Evolutionary conservation across 2,113 vertebrate genomes (phyloP).

Genomic region (Urocolius indicus): DNA sequence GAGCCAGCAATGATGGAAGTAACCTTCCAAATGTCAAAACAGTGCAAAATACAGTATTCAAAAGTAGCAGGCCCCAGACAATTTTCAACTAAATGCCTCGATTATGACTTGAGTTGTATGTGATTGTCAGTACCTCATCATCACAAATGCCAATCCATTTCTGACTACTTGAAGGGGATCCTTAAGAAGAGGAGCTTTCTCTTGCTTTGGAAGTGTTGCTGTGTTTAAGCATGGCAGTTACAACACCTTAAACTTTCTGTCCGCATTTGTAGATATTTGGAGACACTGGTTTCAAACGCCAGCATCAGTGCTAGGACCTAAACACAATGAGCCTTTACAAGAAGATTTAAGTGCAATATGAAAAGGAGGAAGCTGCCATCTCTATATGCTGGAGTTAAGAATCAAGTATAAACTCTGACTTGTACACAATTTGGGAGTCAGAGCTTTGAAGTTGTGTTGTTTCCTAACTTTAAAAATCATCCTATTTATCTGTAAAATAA

Average conservation of each 20-base stretch:
- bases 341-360: constrained; percentile 59
- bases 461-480: constrained; percentile 48
- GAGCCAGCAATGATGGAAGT: background rate
- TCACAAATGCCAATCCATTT: background rate
- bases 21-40: background rate
- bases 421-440: background rate
- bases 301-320: background rate
- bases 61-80: background rate
- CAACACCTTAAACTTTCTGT: background rate
- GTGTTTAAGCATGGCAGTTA: background rate
- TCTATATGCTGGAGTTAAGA: background rate
- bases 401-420: background rate
- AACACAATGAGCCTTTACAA: constrained; percentile 8
- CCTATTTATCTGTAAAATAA: constrained; percentile 71
- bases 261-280: constrained; percentile 34
- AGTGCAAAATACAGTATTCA: background rate
- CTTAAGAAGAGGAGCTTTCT: background rate
- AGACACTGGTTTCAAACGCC: constrained; percentile 11
- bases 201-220: background rate
- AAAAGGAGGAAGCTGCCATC: constrained; percentile 35
- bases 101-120: background rate
- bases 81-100: background rate
- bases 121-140: background rate
- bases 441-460: constrained; percentile 43
- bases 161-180: background rate